These are phyloP conservation scores for Tricholaema leucomelas DNA, from an alignment of 2,113 vertebrate species.

Conservation along the genomic window DNA sequence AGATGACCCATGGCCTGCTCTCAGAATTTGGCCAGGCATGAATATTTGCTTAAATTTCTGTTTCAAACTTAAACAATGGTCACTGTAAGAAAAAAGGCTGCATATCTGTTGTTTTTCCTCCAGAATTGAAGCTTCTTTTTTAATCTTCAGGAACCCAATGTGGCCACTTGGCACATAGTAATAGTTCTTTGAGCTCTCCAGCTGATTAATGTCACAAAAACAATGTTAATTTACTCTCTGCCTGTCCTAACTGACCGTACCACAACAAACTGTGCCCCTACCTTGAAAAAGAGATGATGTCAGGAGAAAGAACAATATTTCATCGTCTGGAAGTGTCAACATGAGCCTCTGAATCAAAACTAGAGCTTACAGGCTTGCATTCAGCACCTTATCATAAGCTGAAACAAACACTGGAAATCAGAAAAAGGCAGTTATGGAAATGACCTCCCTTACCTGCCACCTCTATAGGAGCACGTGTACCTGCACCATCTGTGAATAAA, in stretches of 20 bases:
- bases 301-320: not conserved
- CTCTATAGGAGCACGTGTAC: not conserved
- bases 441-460: not conserved
- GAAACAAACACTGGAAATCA: not conserved
- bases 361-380: not conserved
- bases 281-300: not conserved
- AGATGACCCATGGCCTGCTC: not conserved
- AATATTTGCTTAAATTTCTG: conserved; percentile 3
- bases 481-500: not conserved
- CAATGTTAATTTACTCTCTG: not conserved
- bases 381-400: not conserved
- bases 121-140: conserved; percentile 33
- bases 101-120: not conserved
- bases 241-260: conserved; percentile 19
- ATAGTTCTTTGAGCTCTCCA: not conserved
- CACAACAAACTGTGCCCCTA: not conserved
- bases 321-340: not conserved
- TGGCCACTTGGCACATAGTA: conserved; percentile 14
- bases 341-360: not conserved
- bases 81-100: not conserved
- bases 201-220: conserved; percentile 39
- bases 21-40: not conserved
- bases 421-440: not conserved
- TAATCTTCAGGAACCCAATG: not conserved
- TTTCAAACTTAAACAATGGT: not conserved